Base-by-base conservation (phyloP, 1,140 invertebrate genomes). In the Macrocentrus cingulum region DNA sequence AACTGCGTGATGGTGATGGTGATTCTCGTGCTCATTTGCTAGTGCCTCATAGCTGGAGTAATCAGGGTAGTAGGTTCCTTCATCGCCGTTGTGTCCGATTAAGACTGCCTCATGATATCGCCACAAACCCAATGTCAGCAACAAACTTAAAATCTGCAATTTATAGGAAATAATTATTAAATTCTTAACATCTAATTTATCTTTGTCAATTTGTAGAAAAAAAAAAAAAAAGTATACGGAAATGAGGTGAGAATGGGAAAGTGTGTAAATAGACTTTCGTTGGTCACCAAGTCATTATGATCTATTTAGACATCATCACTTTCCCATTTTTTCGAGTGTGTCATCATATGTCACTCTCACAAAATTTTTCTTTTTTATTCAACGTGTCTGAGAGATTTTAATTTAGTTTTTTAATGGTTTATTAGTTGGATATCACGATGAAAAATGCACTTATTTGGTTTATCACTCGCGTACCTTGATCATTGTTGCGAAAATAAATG, bases 31-130 rank as follows among this genome's bases (percentile, higher is more conserved):
- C 0, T 73, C 73, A 11, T 59, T 62, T 1, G 66, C 62, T 2
- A 71, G 62, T 50, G 63, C 52, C 16, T 71, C 70, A 41, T 63
- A 59, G 11, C 59, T 59, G 16, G 61, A 23, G 58, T 72, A 72
- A 56, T 70, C 68, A 9, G 51, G 34, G 45, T 73, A 73, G 19
- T 66, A 66, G 23, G 66, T 60, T 13, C 64, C 61, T 22, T 77
- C 74, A 36, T 62, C 76, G 6, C 72, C 75, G 57, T 76, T 73
- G 49, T 77, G 76, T 7, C 74, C 75, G 36, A 74, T 75, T 18
- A 80, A 63, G 22, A 80, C 70, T 18, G 76, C 67, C n/a, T n/a
- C n/a, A n/a, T n/a, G n/a, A 23, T 64, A 62, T 55, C 66, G 67
- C 48, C 65, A 66, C 11, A 66, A 59, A 18, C 70, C n/a, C n/a